These are phyloP conservation scores for Stegodyphus dumicola DNA, from an alignment of 1,140 invertebrate genomes.

Conservation along the genomic window DNA sequence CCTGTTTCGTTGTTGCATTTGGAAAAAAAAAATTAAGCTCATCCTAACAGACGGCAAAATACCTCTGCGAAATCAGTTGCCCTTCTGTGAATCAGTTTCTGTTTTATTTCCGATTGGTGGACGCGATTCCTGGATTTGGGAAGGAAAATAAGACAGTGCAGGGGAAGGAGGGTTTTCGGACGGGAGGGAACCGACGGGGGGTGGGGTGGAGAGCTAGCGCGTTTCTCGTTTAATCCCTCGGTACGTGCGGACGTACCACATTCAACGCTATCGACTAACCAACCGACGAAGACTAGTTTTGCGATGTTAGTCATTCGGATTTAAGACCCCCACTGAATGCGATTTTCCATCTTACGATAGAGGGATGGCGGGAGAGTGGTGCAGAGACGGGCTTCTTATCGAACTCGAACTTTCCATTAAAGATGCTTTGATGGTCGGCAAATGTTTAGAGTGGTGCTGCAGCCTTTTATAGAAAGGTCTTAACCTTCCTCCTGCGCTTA, in stretches of 20 bases:
- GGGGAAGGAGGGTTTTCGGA: too few relatives aligned
- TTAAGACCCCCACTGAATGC: conserved; percentile 40
- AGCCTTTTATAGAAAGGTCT: conserved; percentile 33
- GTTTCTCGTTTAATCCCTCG: neutral
- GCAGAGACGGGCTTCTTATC: conserved; percentile 42
- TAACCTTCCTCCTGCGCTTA: conserved; percentile 7
- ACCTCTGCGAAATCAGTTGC: too few relatives aligned
- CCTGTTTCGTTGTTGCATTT: too few relatives aligned
- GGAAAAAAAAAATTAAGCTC: too few relatives aligned
- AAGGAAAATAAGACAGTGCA: too few relatives aligned
- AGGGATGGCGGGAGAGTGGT: neutral
- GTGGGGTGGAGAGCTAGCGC: neutral
- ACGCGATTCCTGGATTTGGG: too few relatives aligned
- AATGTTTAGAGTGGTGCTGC: conserved; percentile 29
- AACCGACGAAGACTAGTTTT: conserved; percentile 41
- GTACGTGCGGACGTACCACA: neutral
- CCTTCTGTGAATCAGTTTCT: too few relatives aligned
- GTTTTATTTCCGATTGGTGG: too few relatives aligned
- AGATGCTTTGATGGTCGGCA: conserved; percentile 49
- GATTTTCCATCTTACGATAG: neutral
- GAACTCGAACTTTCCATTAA: conserved; percentile 55
- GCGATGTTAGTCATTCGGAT: conserved; percentile 59
- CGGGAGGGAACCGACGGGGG: too few relatives aligned
- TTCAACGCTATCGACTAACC: conserved; percentile 10
- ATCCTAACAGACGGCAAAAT: too few relatives aligned